These are phyloP conservation scores for Rynchops niger DNA, from an alignment of 2,113 vertebrate species.

Conservation along the genomic window DNA sequence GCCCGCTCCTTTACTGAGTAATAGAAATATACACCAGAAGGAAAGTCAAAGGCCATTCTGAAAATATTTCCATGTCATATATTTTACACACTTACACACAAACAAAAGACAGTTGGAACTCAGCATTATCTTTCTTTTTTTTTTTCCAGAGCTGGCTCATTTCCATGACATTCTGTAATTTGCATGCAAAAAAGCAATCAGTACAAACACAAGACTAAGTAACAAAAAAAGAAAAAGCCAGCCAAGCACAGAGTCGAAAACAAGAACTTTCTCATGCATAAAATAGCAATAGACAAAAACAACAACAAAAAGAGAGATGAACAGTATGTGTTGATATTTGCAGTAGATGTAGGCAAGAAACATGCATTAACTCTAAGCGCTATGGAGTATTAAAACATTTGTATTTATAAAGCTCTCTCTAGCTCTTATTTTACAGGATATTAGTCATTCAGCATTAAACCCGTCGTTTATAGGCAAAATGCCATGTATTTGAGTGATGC, in stretches of 20 bases:
- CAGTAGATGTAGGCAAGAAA: constrained; percentile 57
- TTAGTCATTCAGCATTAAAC: constrained; percentile 48
- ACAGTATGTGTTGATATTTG: constrained; percentile 59
- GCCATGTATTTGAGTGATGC: neutral
- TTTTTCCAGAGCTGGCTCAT: constrained; percentile 62
- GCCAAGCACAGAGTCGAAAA: constrained; percentile 74
- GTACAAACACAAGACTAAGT: constrained; percentile 69
- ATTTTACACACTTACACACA: constrained; percentile 67
- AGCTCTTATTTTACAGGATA: neutral
- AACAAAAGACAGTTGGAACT: constrained; percentile 68
- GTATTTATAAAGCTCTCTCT: constrained; percentile 27
- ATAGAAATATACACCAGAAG: constrained; percentile 63
- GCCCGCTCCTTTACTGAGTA: neutral
- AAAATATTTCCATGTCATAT: constrained; percentile 68
- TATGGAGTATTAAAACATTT: constrained; percentile 49
- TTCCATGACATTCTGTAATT: constrained; percentile 75
- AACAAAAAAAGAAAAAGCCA: constrained; percentile 67
- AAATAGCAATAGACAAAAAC: constrained; percentile 71
- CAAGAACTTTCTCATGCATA: constrained; percentile 78
- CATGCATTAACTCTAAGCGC: constrained; percentile 68
- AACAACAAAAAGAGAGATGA: constrained; percentile 38
- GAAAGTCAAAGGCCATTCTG: constrained; percentile 72
- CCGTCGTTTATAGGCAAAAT: neutral
- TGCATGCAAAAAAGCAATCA: constrained; percentile 80
- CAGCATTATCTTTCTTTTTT: constrained; percentile 58